Evolutionary conservation across 2,797 vertebrate genomes (phyloP).

Genomic region (Fundulus diaphanus): DNA sequence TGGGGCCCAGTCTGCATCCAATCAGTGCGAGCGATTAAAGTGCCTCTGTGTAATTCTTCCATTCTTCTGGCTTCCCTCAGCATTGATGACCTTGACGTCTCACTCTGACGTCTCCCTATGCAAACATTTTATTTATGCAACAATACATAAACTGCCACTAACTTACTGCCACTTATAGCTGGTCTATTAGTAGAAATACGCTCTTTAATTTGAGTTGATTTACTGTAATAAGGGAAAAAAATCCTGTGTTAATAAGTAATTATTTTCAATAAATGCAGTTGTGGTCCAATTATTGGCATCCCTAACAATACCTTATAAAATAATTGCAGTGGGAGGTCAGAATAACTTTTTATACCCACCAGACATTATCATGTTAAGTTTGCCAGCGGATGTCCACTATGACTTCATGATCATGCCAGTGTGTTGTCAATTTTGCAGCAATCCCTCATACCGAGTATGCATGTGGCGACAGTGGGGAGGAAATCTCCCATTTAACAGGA

Average conservation of each 20-base stretch:
- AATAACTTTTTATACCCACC: too few relatives aligned
- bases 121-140: not conserved
- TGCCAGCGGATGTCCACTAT: too few relatives aligned
- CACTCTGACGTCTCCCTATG: not conserved
- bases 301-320: not conserved
- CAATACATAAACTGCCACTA: not conserved
- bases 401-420: too few relatives aligned
- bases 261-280: not conserved
- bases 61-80: not conserved
- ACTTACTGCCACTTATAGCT: not conserved
- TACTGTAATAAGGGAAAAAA: not conserved
- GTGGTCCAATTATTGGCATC: not conserved
- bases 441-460: too few relatives aligned
- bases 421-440: too few relatives aligned
- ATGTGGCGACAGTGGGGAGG: too few relatives aligned
- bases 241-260: not conserved
- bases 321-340: too few relatives aligned
- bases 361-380: too few relatives aligned
- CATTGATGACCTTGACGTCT: not conserved
- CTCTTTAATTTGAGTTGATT: not conserved
- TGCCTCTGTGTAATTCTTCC: conserved; percentile 10
- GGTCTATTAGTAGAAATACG: not conserved
- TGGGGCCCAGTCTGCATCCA: conserved; percentile 26
- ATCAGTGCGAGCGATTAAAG: conserved; percentile 7
- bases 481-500: too few relatives aligned